Evolutionary conservation across 2,797 vertebrate genomes (phyloP), one percentile per base, ranked within the genome.

Genomic region (Xenops minutus): DNA sequence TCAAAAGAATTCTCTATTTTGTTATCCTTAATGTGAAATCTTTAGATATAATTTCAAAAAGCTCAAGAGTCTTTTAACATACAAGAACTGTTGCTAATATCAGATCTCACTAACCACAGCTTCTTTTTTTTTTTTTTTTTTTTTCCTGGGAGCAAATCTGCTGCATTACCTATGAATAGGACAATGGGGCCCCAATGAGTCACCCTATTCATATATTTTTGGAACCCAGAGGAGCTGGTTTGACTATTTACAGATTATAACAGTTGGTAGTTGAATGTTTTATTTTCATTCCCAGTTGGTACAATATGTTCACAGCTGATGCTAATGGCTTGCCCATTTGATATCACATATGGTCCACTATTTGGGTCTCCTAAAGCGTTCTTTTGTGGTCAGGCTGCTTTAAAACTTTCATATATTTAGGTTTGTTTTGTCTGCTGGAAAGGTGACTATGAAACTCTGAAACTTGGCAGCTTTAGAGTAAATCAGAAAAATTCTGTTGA

Each of bases 181-280:
- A 95, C 96, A 96, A 86, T 92, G 46, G 36, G 74, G 74, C 81
- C 91, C 59, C 69, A 64, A 61, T 92, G 91, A 96, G 78, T 88
- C 92, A 61, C 90, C 92, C 95, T 97, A 97, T 96, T 97, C 87
- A 80, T 97, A 73, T 94, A 94, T 93, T 97, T 97, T 96, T 95
- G 95, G 94, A 97, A 86, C 97, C 95, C 96, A 96, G 77, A 97
- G 97, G 97, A 97, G 96, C 96, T 96, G 95, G 92, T 91, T 96
- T 95, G 93, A 97, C 97, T 97, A 96, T 97, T 98, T 97, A 96
- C 97, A 97, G 97, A 97, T 97, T 96, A 95, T 97, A 98, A 97
- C 97, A 97, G 98, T 98, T 97, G 97, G 98, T 96, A 95, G 97
- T 96, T 97, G 97, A 98, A 98, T 98, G 98, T 97, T 98, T 97